Base-by-base conservation (phyloP, 2,797 vertebrate species). In the Tangara arthus region DNA sequence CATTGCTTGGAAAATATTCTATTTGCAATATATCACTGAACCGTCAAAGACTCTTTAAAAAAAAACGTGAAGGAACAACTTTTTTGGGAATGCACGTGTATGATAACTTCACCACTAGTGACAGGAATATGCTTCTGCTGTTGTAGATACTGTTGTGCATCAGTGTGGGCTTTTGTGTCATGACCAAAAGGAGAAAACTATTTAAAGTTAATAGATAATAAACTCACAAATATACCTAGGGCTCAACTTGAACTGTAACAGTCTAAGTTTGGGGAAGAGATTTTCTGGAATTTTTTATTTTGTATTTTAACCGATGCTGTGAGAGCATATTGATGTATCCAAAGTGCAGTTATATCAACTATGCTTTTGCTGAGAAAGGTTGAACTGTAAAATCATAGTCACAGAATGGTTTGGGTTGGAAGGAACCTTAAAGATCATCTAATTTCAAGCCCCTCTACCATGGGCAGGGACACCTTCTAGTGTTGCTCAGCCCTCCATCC, bases 11-110 rank as follows among this genome's bases (percentile, higher is more conserved):
- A 87, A 86, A 92, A 90, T 46, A 46, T 65, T 77, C 30, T 90
- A 34, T 89, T 80, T 60, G 35, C 60, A 91, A 93, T 90, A 46
- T 63, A 85, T 86, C 17, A 73, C 50, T 60, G 56, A 94, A 83
- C 55, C 56, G 35, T 90, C 50, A 92, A 91, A 87, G 85, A 96
- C 65, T 41, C 8, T 82, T 89, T 66, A 73, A 94, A 94, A 57
- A 57, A 35, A 35, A 91, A 81, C 49, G 94, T 87, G 90, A 96
- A 93, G 73, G 91, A 88, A 53, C 56, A 79, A 59, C 75, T 60
- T 68, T 73, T 95, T 75, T 85, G 87, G 42, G 92, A 91, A 93
- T 83, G 79, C 68, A 93, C 85, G 30, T 92, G 71, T 92, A 75
- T 89, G 81, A 57, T 86, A 85, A 73, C 34, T 91, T 90, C 24